A percentile compares a stretch with the other conserved stretches of the same genome.
Evolutionary conservation across 2,113 vertebrate species (phyloP).

Genomic region (Calidris pygmaea): DNA sequence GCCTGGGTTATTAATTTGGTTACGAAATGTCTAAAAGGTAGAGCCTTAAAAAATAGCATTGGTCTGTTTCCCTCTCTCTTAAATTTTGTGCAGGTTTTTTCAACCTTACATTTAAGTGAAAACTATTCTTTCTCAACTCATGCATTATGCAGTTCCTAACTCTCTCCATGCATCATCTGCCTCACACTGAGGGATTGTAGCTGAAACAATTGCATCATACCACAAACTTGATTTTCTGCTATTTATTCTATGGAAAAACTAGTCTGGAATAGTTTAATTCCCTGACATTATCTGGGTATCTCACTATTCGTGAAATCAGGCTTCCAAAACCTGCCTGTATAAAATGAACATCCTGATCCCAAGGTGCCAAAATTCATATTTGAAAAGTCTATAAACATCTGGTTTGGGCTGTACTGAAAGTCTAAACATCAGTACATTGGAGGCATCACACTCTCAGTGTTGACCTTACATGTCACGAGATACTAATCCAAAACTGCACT

Average conservation of each 20-base stretch:
- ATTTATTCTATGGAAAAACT: not conserved
- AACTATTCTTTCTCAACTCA: not conserved
- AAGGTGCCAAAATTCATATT: not conserved
- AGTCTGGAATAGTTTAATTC: not conserved
- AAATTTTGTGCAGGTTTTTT: not conserved
- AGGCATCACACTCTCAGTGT: not conserved
- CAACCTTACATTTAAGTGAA: not conserved
- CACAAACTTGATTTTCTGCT: not conserved
- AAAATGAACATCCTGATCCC: not conserved
- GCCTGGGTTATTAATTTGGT: not conserved
- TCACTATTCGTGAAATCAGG: not conserved
- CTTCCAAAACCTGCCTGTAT: not conserved
- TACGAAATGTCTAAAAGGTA: not conserved
- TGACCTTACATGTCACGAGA: not conserved
- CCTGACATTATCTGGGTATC: not conserved
- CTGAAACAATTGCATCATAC: not conserved
- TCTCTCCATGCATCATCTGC: not conserved
- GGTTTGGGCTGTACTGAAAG: not conserved
- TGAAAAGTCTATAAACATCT: not conserved
- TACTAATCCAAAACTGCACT: not conserved
- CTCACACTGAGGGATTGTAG: not conserved
- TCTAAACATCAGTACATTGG: not conserved
- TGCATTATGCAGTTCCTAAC: not conserved
- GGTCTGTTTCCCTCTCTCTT: not conserved
- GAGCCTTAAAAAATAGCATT: not conserved